A percentile compares a stretch with the other conserved stretches of the same genome.
These are phyloP conservation scores for Toxonevra muliebris DNA, from an alignment of 2,888 invertebrate species.

Conservation along the genomic window DNA sequence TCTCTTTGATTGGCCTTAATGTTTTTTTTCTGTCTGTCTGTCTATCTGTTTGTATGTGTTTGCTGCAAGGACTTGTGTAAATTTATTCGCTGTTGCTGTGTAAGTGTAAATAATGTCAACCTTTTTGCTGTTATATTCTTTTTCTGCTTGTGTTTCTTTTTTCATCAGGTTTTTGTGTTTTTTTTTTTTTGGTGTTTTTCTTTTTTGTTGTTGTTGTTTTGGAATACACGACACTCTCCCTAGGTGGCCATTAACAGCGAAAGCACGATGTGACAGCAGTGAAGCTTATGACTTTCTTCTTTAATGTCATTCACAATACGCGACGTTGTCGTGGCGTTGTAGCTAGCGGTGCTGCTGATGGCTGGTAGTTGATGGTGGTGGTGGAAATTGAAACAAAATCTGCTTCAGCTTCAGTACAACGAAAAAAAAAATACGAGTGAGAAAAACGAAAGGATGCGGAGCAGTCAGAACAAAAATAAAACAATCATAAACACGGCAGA, in stretches of 20 bases:
- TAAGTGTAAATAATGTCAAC: neutral
- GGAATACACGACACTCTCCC: constrained; percentile 1
- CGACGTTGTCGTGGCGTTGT: too few relatives aligned
- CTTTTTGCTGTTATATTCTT: neutral
- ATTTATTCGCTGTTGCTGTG: constrained; percentile 6
- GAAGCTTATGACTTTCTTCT: constrained; percentile 12
- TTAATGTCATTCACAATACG: too few relatives aligned
- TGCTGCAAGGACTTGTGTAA: constrained; percentile 1
- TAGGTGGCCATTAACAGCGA: constrained; percentile 23
- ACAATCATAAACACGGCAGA: too few relatives aligned
- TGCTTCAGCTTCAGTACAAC: too few relatives aligned
- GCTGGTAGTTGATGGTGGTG: too few relatives aligned
- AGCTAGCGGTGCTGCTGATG: too few relatives aligned
- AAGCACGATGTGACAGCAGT: constrained; percentile 9
- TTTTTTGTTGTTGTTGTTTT: neutral
- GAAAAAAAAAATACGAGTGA: too few relatives aligned
- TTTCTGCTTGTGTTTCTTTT: constrained; percentile 4
- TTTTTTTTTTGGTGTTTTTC: neutral
- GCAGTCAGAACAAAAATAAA: too few relatives aligned
- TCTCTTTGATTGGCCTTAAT: neutral
- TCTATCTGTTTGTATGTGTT: neutral
- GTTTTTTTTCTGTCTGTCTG: neutral
- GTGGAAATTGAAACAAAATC: too few relatives aligned
- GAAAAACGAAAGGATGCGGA: too few relatives aligned
- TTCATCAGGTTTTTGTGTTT: neutral